Base-by-base conservation (phyloP, 2,797 vertebrate species). In the Anguilla pacifica region DNA sequence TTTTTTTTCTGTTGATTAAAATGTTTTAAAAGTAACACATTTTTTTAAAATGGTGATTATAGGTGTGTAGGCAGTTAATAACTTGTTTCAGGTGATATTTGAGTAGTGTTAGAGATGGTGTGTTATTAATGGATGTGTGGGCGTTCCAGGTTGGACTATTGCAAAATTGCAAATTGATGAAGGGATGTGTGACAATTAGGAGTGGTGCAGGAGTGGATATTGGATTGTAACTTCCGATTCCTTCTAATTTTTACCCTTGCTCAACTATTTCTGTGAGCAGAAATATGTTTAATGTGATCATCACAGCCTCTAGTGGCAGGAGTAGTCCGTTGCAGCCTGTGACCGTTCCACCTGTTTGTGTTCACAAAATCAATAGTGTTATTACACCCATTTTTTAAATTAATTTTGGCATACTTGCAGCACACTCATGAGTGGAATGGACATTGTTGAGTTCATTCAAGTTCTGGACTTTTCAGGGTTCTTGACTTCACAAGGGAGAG, bases 221-320 rank as follows among this genome's bases (percentile, higher is more conserved):
- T 59, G 7, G 19, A 59, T 59, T 59, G 2, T 59, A 59, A 15
- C 17, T 59, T 59, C 13, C 57, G 19, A 59, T 59, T 15, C 13
- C 19, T 59, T 59, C 57, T 19, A 1, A 46, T 46, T 46, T 46
- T 46, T 6, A 46, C 43, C 43, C 43, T 6, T 46, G 4, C 43
- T 46, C 4, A 46, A 46, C 43, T 46, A 46, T 46, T 46, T 0
- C 43, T 46, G 43, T 46, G 43, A 77, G 72, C 35, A 39, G 15
- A 13, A 77, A 59, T 28, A 17, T 55, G 22, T 67, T 43, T 74
- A 35, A n/a, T 90, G 70, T 31, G 88, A 39, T 74, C 17, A 57
- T 81, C 22, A 61, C 43, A 74, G 46, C 79, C 83, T 85, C 88
- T 90, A 86, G 88, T 87, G 89, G 85, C 55, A 28, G 61, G 35